These are phyloP conservation scores for Lepidocolaptes lacrymiger DNA, from an alignment of 2,797 vertebrate genomes.

Conservation along the genomic window DNA sequence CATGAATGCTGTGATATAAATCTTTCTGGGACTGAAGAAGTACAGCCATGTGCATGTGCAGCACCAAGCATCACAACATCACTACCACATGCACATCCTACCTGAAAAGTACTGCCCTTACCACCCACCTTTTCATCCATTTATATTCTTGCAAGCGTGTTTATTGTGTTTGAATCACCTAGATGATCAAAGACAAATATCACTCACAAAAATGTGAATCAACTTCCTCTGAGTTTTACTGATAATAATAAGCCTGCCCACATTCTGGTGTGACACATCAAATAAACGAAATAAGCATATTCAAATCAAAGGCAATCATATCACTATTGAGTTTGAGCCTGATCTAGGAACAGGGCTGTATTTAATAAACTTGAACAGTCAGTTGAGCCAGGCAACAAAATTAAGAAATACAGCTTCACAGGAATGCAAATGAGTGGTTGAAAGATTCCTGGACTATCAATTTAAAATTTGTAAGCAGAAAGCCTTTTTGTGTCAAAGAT, in stretches of 20 bases:
- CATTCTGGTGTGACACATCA: neutral
- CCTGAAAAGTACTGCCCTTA: neutral
- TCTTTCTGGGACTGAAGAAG: neutral
- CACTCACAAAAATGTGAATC: neutral
- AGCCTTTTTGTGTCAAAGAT: neutral
- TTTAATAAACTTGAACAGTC: neutral
- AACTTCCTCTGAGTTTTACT: neutral
- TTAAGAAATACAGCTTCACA: neutral
- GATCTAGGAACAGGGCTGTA: neutral
- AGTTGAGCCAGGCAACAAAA: neutral
- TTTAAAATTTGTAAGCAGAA: neutral
- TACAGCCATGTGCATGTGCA: neutral
- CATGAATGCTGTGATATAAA: neutral
- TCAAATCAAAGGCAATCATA: neutral
- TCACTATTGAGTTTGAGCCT: neutral
- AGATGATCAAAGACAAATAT: neutral
- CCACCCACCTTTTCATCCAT: neutral
- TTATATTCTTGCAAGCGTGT: neutral
- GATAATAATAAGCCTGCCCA: neutral
- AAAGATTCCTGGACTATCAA: neutral
- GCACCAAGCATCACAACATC: neutral
- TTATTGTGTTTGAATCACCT: neutral
- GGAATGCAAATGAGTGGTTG: neutral
- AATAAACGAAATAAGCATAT: neutral
- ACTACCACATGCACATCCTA: neutral